Conservation (phyloP, 2,113 vertebrate species). For the Tautogolabrus adspersus region DNA sequence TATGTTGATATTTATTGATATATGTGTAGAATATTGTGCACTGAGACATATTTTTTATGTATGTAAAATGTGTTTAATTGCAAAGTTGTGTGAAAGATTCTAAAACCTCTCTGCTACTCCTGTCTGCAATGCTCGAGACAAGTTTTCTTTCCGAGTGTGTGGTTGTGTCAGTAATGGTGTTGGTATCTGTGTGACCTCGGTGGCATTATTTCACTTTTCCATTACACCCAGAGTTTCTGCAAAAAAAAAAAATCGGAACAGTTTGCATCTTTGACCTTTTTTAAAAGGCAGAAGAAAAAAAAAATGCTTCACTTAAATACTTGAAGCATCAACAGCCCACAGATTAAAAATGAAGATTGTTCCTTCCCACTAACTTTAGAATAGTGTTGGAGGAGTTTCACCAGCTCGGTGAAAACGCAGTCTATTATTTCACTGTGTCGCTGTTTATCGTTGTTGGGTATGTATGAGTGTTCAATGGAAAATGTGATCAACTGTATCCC, state of each 20-base stretch:
- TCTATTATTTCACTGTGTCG: neutral
- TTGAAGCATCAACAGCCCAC: neutral
- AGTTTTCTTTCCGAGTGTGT: constrained; percentile 38
- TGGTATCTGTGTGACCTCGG: constrained; percentile 30
- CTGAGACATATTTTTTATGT: too few species aligned
- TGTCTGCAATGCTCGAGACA: constrained; percentile 41
- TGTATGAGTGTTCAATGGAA: constrained; percentile 25
- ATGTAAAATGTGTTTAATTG: constrained; percentile 11
- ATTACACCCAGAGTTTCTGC: constrained; percentile 34
- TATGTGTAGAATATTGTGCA: neutral
- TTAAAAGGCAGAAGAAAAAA: constrained; percentile 7
- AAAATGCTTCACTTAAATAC: neutral
- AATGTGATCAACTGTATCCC: constrained; percentile 29
- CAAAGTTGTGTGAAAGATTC: constrained; percentile 31
- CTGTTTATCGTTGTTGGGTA: constrained; percentile 12
- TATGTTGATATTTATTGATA: neutral
- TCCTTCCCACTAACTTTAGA: neutral
- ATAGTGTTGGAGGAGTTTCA: neutral
- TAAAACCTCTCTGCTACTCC: constrained; percentile 15
- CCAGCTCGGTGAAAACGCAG: constrained; percentile 18
- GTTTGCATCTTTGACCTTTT: constrained; percentile 39
- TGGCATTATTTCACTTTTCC: constrained; percentile 46
- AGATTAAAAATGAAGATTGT: neutral
- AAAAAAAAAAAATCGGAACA: neutral
- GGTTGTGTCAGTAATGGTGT: neutral